Conservation (phyloP, 92 coral and sea anemone genomes). For the Phymanthus crucifer region DNA sequence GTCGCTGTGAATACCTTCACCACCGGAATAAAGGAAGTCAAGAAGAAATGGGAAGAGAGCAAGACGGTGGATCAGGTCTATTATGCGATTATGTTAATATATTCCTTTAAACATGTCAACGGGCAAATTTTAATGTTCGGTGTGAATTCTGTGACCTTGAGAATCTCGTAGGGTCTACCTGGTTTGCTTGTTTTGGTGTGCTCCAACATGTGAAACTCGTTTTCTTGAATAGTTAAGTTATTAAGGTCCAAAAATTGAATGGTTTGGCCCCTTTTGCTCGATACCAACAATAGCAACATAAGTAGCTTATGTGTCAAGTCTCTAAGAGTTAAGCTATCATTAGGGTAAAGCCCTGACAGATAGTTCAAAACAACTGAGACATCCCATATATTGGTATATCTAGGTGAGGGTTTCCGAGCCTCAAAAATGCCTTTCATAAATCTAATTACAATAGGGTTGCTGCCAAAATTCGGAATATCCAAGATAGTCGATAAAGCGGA, state of each 20-base stretch:
- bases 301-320: not conserved
- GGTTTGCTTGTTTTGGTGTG: conserved; percentile 58
- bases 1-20: too few species aligned
- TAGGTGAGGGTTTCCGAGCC: not conserved
- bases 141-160: too few species aligned
- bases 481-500: too few species aligned
- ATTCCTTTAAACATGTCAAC: too few species aligned
- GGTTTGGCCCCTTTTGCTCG: not conserved
- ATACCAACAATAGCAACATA: not conserved
- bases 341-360: not conserved
- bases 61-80: conserved; percentile 4
- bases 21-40: too few species aligned
- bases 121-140: too few species aligned
- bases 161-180: not conserved
- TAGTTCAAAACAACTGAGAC: not conserved
- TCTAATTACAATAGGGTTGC: too few species aligned
- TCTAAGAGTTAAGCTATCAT: conserved; percentile 1
- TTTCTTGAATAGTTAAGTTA: conserved; percentile 21
- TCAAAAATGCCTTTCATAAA: conserved; percentile 9
- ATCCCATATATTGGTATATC: not conserved
- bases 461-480: conserved; percentile 19
- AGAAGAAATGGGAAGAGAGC: not conserved
- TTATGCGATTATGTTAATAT: too few species aligned
- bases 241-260: not conserved
- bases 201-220: conserved; percentile 24